phyloP scores from a whole-genome alignment of 2,888 invertebrate genomes.

The Drosophila mayaguana region DNA sequence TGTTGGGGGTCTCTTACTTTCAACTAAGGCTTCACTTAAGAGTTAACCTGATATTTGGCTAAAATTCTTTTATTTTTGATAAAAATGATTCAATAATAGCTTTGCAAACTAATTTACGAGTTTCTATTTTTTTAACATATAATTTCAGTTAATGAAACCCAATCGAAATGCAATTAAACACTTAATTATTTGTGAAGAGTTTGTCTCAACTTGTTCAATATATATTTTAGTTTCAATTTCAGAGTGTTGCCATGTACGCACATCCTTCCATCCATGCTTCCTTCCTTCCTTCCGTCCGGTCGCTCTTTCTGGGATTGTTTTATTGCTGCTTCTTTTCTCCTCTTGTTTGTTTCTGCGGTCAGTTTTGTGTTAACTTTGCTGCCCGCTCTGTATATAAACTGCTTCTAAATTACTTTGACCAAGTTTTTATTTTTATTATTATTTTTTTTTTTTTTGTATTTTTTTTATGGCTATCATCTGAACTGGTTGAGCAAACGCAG shows the following conservation, averaged over 20 bases:
- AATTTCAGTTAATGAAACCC: slow-evolving; percentile 2
- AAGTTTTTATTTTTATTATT: slow-evolving; percentile 37
- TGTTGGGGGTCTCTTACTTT: no score
- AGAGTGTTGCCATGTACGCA: slow-evolving; percentile 25
- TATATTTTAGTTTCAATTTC: slow-evolving; percentile 49
- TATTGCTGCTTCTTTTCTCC: slow-evolving; percentile 41
- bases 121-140: neutral
- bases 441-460: neutral
- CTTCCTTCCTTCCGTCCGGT: slow-evolving; percentile 27
- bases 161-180: slow-evolving; percentile 11
- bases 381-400: slow-evolving; percentile 61
- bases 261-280: slow-evolving; percentile 40
- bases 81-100: no score
- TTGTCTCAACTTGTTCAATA: slow-evolving; percentile 29
- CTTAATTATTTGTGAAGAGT: slow-evolving; percentile 6
- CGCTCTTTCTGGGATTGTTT: slow-evolving; percentile 44
- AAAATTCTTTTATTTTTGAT: no score
- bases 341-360: slow-evolving; percentile 54
- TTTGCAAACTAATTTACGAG: neutral
- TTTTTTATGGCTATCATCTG: slow-evolving; percentile 11
- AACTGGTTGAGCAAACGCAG: slow-evolving; percentile 22
- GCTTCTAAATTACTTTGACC: slow-evolving; percentile 73
- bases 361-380: slow-evolving; percentile 59
- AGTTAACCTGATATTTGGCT: no score
- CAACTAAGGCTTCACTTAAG: no score